phyloP scores from a whole-genome alignment of 2,888 invertebrate genomes.

The Drosophila suboccidentalis region DNA sequence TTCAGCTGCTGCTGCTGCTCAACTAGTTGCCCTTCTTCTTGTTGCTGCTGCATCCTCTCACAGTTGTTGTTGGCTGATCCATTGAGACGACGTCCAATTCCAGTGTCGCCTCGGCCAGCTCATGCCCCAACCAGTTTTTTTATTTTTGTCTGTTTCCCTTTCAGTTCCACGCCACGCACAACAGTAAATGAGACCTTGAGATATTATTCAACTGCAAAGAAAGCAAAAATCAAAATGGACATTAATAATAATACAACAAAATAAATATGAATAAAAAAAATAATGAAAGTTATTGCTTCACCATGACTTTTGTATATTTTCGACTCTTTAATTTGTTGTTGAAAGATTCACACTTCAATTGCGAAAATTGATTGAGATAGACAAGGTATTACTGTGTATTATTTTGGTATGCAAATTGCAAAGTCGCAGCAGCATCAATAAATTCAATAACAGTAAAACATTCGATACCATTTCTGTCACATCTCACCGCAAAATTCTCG shows the following conservation, averaged over 20 bases:
- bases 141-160: slow-evolving; percentile 2
- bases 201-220: slow-evolving; percentile 77
- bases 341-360: slow-evolving; percentile 7
- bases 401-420: slow-evolving; percentile 31
- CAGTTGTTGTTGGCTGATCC: slow-evolving; percentile 52
- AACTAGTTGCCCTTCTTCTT: slow-evolving; percentile 44
- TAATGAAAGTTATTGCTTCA: slow-evolving; percentile 59
- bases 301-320: slow-evolving; percentile 11
- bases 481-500: slow-evolving; percentile 35
- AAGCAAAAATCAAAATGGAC: slow-evolving; percentile 35
- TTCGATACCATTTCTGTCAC: slow-evolving; percentile 30
- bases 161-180: slow-evolving; percentile 31
- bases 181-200: slow-evolving; percentile 76
- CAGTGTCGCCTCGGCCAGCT: slow-evolving; percentile 57
- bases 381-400: slow-evolving; percentile 8
- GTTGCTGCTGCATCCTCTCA: slow-evolving; percentile 58
- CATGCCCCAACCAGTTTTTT: slow-evolving; percentile 67
- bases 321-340: slow-evolving; percentile 3
- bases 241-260: slow-evolving; percentile 46
- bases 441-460: slow-evolving; percentile 29
- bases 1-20: slow-evolving; percentile 40
- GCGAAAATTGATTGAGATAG: background rate
- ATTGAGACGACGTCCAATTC: slow-evolving; percentile 56
- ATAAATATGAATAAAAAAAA: slow-evolving; percentile 17
- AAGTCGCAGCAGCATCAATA: slow-evolving; percentile 24